Conservation (phyloP, 2,113 vertebrate genomes). For the Oriolus oriolus region DNA sequence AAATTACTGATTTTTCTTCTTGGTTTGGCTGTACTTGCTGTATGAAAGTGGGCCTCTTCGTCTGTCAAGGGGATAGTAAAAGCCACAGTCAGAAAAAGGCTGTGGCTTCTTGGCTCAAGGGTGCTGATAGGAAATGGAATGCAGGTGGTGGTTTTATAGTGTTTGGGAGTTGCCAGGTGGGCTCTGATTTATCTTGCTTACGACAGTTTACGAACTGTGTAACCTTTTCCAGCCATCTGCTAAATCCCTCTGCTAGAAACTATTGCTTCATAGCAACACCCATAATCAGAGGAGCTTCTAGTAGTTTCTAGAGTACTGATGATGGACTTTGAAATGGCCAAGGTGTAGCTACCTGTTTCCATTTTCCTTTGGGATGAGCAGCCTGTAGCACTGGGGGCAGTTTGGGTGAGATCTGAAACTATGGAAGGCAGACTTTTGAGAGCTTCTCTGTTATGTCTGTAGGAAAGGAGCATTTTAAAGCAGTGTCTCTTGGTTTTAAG, state of each 20-base stretch:
- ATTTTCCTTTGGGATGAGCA: background rate
- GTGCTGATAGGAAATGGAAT: background rate
- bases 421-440: background rate
- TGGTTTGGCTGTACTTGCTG: background rate
- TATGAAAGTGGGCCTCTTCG: background rate
- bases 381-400: background rate
- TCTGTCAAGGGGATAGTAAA: background rate
- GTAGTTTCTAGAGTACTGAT: background rate
- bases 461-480: background rate
- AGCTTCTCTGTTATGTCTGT: background rate
- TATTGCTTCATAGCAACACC: background rate
- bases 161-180: background rate
- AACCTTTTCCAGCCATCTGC: background rate
- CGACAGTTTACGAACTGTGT: background rate
- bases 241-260: background rate
- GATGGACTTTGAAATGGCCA: background rate
- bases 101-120: background rate
- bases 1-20: background rate
- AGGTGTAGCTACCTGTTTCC: background rate
- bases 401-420: background rate
- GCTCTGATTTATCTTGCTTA: background rate
- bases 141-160: constrained; percentile 1
- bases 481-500: background rate
- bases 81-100: background rate
- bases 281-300: background rate